These are phyloP conservation scores for Sericinus montela DNA, from an alignment of 2,888 invertebrate genomes.

Conservation along the genomic window DNA sequence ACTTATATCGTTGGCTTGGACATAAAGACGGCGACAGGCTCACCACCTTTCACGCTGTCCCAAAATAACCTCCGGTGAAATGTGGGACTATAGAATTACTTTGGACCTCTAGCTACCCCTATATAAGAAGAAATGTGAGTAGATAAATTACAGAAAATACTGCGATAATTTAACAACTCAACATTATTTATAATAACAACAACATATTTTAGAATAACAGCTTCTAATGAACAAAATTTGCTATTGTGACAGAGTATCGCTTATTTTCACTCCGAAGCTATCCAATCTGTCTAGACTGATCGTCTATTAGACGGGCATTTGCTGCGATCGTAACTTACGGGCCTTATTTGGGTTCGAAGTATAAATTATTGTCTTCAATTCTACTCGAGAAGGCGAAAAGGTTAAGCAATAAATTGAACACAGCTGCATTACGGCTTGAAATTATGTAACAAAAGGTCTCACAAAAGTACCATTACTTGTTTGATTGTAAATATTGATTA, in stretches of 20 bases:
- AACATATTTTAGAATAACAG: too few relatives aligned
- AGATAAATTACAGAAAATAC: too few relatives aligned
- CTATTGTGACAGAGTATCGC: constrained; percentile 6
- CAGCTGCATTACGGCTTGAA: constrained; percentile 71
- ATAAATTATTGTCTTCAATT: constrained; percentile 78
- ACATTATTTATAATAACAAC: too few relatives aligned
- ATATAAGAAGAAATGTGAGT: too few relatives aligned
- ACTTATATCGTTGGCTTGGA: too few relatives aligned
- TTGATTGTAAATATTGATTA: neutral
- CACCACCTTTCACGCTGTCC: too few relatives aligned
- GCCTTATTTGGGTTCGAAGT: constrained; percentile 74
- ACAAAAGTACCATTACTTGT: neutral
- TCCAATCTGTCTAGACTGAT: constrained; percentile 66
- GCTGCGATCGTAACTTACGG: constrained; percentile 63
- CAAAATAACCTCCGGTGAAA: too few relatives aligned
- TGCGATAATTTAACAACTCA: neutral
- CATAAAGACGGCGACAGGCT: too few relatives aligned
- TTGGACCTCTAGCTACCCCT: too few relatives aligned
- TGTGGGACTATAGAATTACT: too few relatives aligned
- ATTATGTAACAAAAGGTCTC: constrained; percentile 66
- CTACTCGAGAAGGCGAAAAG: constrained; percentile 68
- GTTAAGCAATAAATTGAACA: constrained; percentile 67
- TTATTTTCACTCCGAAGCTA: constrained; percentile 36
- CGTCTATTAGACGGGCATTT: constrained; percentile 62
- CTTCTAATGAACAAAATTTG: neutral